Percentiles rank a stretch among this genome's conserved stretches.
These are phyloP conservation scores for Antennarius striatus DNA, from an alignment of 2,113 vertebrate species.

Conservation along the genomic window DNA sequence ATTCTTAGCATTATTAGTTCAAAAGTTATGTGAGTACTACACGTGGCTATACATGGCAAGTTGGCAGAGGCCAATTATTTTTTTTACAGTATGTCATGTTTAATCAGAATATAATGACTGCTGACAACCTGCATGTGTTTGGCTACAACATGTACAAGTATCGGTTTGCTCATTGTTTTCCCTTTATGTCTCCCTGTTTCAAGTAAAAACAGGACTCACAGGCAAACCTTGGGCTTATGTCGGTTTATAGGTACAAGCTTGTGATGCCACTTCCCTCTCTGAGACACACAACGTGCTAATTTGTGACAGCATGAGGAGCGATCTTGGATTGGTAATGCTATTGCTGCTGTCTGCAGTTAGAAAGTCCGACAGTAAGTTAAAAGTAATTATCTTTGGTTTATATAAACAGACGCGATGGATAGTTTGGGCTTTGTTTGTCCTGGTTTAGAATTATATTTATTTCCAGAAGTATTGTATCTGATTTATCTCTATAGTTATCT, in stretches of 20 bases:
- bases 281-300: not conserved
- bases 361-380: constrained; percentile 55
- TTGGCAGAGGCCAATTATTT: no score
- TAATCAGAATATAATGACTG: not conserved
- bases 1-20: no score
- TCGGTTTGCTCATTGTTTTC: constrained; percentile 54
- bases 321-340: constrained; percentile 23
- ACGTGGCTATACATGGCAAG: no score
- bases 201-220: constrained; percentile 61
- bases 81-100: not conserved
- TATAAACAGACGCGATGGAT: not conserved
- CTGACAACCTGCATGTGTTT: not conserved
- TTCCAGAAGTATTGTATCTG: no score
- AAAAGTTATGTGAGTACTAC: no score
- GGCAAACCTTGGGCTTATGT: not conserved
- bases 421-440: constrained; percentile 2
- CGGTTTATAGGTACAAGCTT: constrained; percentile 8
- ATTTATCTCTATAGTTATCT: no score
- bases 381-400: no score
- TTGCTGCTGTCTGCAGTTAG: constrained; percentile 46
- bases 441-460: not conserved
- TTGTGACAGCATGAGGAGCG: constrained; percentile 52
- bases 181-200: constrained; percentile 61
- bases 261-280: constrained; percentile 15
- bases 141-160: constrained; percentile 25